These are phyloP conservation scores for Condylura cristata DNA, from an alignment of 2,113 vertebrate species.

Conservation along the genomic window DNA sequence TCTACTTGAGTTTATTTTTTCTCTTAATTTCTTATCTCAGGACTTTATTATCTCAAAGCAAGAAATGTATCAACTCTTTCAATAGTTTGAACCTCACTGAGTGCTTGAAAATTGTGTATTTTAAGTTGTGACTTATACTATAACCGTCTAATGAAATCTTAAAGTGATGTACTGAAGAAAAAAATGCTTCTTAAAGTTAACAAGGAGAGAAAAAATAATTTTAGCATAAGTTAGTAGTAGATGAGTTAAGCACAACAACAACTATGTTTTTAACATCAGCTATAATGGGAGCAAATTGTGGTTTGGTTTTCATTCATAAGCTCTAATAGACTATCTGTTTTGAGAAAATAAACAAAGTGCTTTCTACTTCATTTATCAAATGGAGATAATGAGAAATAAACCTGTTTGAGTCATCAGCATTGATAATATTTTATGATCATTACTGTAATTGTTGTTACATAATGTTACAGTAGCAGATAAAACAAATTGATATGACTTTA, in stretches of 20 bases:
- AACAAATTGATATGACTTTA: not conserved
- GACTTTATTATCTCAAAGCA: not conserved
- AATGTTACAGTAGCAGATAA: not conserved
- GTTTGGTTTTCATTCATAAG: not conserved
- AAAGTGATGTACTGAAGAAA: not conserved
- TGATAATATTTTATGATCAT: not conserved
- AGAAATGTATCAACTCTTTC: not conserved
- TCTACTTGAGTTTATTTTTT: not conserved
- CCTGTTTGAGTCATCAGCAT: not conserved
- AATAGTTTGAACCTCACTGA: not conserved
- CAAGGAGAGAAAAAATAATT: not conserved
- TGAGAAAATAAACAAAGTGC: not conserved
- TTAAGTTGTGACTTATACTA: not conserved
- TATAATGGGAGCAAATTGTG: not conserved
- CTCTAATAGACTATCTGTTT: not conserved
- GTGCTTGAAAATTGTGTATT: not conserved
- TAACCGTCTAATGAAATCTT: not conserved
- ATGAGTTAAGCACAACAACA: not conserved
- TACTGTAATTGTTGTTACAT: not conserved
- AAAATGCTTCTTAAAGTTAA: not conserved
- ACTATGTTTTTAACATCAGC: not conserved
- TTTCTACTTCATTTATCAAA: not conserved
- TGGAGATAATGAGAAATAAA: not conserved
- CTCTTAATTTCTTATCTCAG: not conserved
- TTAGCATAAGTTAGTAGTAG: not conserved